These are phyloP conservation scores for Platysternon megacephalum DNA, from an alignment of 2,113 vertebrate genomes.

Conservation along the genomic window DNA sequence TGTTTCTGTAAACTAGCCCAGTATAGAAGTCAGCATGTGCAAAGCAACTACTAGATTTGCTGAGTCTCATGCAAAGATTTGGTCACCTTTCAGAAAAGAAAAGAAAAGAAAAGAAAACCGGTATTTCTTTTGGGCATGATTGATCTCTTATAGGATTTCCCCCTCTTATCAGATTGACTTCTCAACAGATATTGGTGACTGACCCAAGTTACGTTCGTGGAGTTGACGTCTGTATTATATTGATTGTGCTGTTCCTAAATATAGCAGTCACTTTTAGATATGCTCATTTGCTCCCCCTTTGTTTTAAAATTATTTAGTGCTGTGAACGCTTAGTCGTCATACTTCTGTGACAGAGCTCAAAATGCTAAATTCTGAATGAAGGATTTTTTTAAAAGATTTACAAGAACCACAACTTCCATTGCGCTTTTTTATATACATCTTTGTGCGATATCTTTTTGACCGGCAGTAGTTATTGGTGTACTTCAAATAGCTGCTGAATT, in stretches of 20 bases:
- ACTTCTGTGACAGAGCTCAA: not conserved
- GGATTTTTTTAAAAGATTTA: not conserved
- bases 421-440: not conserved
- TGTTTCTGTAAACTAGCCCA: too few species aligned
- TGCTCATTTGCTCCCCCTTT: not conserved
- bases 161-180: not conserved
- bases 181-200: conserved; percentile 24
- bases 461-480: not conserved
- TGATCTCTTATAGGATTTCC: not conserved
- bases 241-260: conserved; percentile 66
- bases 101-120: fast-evolving
- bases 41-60: too few species aligned
- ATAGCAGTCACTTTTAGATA: conserved; percentile 66
- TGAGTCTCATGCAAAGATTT: too few species aligned
- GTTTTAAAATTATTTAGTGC: fast-evolving
- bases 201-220: conserved; percentile 43
- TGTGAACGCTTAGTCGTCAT: not conserved
- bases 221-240: conserved; percentile 64
- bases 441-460: not conserved
- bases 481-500: not conserved
- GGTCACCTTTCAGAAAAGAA: not conserved
- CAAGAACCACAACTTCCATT: not conserved
- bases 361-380: not conserved
- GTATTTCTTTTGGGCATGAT: not conserved
- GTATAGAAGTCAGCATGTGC: too few species aligned